These are phyloP conservation scores for Cirrhinus molitorella DNA, from an alignment of 2,797 vertebrate genomes.

Conservation along the genomic window DNA sequence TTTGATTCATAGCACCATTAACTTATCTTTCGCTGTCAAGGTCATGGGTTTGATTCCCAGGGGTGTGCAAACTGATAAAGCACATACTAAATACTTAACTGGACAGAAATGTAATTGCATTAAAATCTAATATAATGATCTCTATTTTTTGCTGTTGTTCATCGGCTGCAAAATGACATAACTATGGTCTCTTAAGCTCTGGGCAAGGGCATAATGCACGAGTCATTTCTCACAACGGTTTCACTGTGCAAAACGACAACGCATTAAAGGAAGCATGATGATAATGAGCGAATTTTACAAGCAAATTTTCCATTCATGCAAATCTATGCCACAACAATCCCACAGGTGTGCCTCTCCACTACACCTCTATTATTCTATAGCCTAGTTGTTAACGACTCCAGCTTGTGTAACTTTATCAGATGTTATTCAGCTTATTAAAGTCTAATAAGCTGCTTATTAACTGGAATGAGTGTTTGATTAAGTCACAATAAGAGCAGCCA, in stretches of 20 bases:
- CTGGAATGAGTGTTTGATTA: neutral
- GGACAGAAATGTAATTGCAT: neutral
- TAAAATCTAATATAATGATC: neutral
- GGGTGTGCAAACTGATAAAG: neutral
- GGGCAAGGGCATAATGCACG: constrained; percentile 40
- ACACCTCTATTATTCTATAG: neutral
- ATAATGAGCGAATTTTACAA: constrained; percentile 45
- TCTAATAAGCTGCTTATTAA: constrained; percentile 17
- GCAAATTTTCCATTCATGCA: constrained; percentile 49
- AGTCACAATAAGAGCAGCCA: constrained; percentile 28
- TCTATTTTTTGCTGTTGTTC: neutral
- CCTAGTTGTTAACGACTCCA: neutral
- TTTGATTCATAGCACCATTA: constrained; percentile 14
- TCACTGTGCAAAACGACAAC: constrained; percentile 31
- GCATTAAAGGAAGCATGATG: constrained; percentile 36
- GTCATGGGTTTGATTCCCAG: neutral
- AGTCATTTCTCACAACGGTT: constrained; percentile 50
- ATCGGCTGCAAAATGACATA: neutral
- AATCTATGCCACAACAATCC: constrained; percentile 31
- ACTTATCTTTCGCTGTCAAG: neutral
- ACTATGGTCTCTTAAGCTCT: constrained; percentile 23
- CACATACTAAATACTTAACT: neutral
- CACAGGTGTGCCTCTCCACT: constrained; percentile 37
- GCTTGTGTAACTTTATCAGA: neutral
- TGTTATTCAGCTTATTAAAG: constrained; percentile 7